phyloP scores from a whole-genome alignment of 2,888 invertebrate species.

The Nezara viridula region DNA sequence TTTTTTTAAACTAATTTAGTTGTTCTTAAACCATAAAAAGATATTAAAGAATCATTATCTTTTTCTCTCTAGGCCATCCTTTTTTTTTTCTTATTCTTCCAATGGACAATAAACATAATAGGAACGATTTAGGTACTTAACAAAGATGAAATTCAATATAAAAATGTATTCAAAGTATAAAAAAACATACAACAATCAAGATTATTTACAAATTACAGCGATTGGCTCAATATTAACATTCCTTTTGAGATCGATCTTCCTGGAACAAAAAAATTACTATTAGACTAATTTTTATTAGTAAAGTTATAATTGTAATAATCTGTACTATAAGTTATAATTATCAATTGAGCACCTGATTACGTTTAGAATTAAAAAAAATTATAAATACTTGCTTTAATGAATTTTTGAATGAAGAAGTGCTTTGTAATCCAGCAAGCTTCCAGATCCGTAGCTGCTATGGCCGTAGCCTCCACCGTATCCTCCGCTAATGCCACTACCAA shows the following conservation, averaged over 20 bases:
- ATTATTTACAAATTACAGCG: not conserved
- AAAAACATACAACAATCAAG: not conserved
- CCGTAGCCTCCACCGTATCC: not conserved
- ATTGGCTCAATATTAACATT: not conserved
- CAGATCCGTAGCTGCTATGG: not conserved
- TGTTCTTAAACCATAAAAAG: too few relatives aligned
- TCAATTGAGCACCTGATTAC: not conserved
- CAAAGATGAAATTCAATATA: not conserved
- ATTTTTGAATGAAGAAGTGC: not conserved
- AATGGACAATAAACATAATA: too few relatives aligned
- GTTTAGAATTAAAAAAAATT: not conserved
- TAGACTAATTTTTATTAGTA: too few relatives aligned
- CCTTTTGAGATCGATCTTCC: not conserved
- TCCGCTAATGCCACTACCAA: not conserved
- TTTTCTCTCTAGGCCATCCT: too few relatives aligned
- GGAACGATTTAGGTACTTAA: not conserved
- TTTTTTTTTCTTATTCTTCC: too few relatives aligned
- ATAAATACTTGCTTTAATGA: not conserved
- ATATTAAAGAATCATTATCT: too few relatives aligned
- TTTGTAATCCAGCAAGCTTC: not conserved
- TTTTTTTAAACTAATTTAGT: too few relatives aligned
- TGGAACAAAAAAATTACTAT: not conserved
- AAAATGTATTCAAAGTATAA: not conserved
- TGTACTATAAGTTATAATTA: not conserved
- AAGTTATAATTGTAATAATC: too few relatives aligned